A percentile compares a stretch with the other conserved stretches of the same genome.
Evolutionary conservation across 2,113 vertebrate genomes (phyloP).

Genomic region (Aptenodytes forsteri): DNA sequence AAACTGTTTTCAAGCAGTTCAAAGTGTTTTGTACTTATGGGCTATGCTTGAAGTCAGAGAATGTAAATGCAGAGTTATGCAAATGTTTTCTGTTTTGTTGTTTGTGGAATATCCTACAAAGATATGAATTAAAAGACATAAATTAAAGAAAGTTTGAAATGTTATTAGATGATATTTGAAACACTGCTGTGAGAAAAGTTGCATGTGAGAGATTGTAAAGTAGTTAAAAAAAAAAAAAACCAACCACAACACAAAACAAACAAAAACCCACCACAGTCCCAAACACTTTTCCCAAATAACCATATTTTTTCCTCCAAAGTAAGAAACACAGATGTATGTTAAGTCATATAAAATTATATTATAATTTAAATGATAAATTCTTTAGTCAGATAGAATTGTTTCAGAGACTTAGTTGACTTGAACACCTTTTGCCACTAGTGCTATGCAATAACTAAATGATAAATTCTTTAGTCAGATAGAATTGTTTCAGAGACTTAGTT

Average conservation of each 20-base stretch:
- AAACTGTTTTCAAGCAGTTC: neutral
- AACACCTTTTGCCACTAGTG: slow-evolving; percentile 46
- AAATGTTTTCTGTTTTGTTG: neutral
- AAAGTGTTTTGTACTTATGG: neutral
- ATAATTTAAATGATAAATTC: neutral
- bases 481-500: neutral
- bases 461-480: neutral
- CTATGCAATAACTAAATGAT: slow-evolving; percentile 42
- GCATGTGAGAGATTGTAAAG: neutral
- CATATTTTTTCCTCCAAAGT: neutral
- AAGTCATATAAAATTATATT: neutral
- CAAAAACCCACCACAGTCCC: neutral
- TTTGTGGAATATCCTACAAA: neutral
- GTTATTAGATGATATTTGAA: neutral
- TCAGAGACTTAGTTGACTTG: neutral
- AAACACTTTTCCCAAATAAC: neutral
- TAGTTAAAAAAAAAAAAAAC: neutral
- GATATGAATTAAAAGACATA: neutral
- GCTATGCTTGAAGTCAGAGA: neutral
- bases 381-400: neutral
- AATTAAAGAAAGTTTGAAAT: neutral
- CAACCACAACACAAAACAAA: neutral
- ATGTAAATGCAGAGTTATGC: neutral
- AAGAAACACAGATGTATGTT: neutral
- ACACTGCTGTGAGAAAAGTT: neutral